phyloP scores from a whole-genome alignment of 1,140 invertebrate species.

The Proctacanthus coquilletti region DNA sequence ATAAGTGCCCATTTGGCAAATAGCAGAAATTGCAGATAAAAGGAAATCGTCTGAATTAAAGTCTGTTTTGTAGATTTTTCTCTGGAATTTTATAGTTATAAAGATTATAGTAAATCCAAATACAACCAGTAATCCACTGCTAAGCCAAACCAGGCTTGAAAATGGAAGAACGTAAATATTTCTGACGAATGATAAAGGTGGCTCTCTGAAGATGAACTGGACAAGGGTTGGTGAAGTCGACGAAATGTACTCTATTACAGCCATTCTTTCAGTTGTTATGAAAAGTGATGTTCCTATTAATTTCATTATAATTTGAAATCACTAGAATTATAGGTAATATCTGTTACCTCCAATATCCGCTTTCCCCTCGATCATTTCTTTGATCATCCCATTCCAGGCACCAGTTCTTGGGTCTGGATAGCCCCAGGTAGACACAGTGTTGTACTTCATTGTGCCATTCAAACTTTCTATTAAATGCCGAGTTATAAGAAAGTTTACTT shows the following conservation, averaged over 20 bases:
- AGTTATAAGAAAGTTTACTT: constrained; percentile 6
- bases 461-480: constrained; percentile 3
- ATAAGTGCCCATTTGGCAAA: constrained; percentile 6
- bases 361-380: constrained; percentile 7
- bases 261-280: constrained; percentile 3
- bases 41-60: constrained; percentile 3
- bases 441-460: constrained; percentile 2
- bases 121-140: not conserved
- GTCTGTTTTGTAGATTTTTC: too few relatives aligned
- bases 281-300: constrained; percentile 7
- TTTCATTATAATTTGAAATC: too few relatives aligned
- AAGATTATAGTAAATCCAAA: constrained; percentile 2
- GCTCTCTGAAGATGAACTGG: constrained; percentile 6
- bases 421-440: constrained; percentile 6
- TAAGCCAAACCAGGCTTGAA: constrained; percentile 4
- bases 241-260: constrained; percentile 2
- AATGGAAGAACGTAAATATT: constrained; percentile 10
- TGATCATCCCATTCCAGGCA: constrained; percentile 31
- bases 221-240: constrained; percentile 4
- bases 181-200: constrained; percentile 5
- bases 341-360: constrained; percentile 15
- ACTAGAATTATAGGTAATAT: not conserved
- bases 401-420: constrained; percentile 20
- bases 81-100: not conserved
- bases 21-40: constrained; percentile 3